Base-by-base conservation (phyloP, 2,888 invertebrate genomes). In the Dryocosmus kuriphilus region DNA sequence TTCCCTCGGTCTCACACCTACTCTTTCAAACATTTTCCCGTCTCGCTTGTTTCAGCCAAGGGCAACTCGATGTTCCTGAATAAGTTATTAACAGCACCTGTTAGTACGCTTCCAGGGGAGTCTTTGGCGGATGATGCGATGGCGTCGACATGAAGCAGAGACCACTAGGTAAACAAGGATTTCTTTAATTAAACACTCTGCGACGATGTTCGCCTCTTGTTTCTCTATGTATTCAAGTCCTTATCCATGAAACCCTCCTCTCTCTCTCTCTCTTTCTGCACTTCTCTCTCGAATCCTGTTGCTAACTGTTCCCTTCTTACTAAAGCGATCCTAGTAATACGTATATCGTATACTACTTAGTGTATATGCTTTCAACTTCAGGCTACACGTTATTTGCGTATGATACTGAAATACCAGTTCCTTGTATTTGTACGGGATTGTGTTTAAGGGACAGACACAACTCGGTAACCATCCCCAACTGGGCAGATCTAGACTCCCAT, bases 401-500 rank as follows among this genome's bases (percentile, higher is more conserved):
- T 30, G 55, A 55, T 55, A 11, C 57, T 57, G 22, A 71, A 67
- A 19, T 24, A 8, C 22, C 6, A 19, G 30, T 27, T 38, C 71
- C 32, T 73, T 38, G 79, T 75, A 74, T 77, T 75, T 71, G 67
- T 51, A 51, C n/a, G n/a, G n/a, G n/a, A 51, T 51, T n/a, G n/a
- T 8, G 51, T 51, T 51, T 51, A 8, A n/a, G 51, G n/a, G 51
- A 51, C 51, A n/a, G 51, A n/a, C n/a, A 51, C 51, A 51, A 51
- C 51, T 51, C n/a, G 7, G n/a, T 8, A n/a, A 51, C n/a, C n/a
- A 9, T 8, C n/a, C n/a, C n/a, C 8, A n/a, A 51, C 51, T 51
- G 19, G 2, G n/a, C 82, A 79, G 82, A 84, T 78, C 78, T 79
- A 38, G 14, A 38, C 88, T 89, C 89, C 90, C 90, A 88, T 88